Evolutionary conservation across 2,113 vertebrate genomes (phyloP).

Genomic region (Oceanites oceanicus): DNA sequence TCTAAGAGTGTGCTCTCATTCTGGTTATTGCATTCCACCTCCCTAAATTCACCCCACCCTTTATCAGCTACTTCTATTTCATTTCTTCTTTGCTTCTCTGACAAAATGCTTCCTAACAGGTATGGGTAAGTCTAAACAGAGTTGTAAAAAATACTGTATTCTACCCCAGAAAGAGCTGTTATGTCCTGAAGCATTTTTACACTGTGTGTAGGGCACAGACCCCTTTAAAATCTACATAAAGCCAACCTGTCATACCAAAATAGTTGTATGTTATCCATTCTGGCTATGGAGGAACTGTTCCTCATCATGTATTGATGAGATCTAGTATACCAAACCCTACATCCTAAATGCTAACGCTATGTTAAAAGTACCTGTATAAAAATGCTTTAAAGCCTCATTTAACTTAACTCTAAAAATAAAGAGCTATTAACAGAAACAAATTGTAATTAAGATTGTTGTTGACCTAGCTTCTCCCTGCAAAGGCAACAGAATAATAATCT

Average conservation of each 20-base stretch:
- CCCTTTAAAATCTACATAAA: background rate
- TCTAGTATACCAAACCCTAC: background rate
- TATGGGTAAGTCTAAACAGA: background rate
- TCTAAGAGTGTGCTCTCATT: background rate
- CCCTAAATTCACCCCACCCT: background rate
- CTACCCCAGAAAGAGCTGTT: background rate
- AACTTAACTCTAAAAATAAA: conserved; percentile 13
- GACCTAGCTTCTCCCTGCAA: background rate
- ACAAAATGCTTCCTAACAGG: background rate
- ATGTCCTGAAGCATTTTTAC: background rate
- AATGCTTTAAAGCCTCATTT: background rate
- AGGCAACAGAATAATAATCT: background rate
- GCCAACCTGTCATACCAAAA: background rate
- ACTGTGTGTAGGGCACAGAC: background rate
- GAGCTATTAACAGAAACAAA: conserved; percentile 3
- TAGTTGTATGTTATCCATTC: background rate
- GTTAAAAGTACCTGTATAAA: background rate
- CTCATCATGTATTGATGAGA: background rate
- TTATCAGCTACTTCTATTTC: conserved; percentile 20
- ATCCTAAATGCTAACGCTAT: background rate
- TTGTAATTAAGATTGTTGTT: conserved; percentile 8
- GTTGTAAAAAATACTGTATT: background rate
- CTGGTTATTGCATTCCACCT: background rate
- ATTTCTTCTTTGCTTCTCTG: background rate
- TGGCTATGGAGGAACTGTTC: background rate